Percentiles rank a stretch among this genome's conserved stretches.
Conservation (phyloP, 2,888 invertebrate species). For the Nipponacmea schrenckii region DNA sequence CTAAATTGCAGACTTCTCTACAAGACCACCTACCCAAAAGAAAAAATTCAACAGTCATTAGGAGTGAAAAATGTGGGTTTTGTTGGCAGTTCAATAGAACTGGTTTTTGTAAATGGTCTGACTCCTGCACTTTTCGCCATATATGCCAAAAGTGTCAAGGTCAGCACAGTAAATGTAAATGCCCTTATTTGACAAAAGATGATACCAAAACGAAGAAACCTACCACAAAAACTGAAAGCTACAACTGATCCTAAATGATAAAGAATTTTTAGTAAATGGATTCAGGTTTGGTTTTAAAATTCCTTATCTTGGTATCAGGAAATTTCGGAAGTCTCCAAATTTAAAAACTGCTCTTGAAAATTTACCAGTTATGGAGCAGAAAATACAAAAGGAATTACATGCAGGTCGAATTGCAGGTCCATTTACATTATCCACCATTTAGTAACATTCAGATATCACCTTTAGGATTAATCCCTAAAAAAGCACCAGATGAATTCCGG, state of each 20-base stretch:
- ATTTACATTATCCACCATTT: constrained; percentile 9
- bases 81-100: neutral
- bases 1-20: neutral
- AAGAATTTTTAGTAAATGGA: constrained; percentile 1
- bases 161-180: neutral
- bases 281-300: constrained; percentile 15
- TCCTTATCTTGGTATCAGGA: neutral
- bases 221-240: neutral
- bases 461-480: constrained; percentile 17
- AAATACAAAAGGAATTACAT: neutral
- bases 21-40: neutral
- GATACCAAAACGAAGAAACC: too few relatives aligned
- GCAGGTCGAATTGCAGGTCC: constrained; percentile 16
- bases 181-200: neutral
- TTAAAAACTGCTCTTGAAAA: constrained; percentile 1
- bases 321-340: neutral
- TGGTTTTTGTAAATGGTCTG: neutral
- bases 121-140: neutral
- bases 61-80: neutral
- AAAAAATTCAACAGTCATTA: too few relatives aligned
- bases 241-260: neutral
- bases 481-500: neutral
- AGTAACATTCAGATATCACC: neutral
- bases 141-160: neutral
- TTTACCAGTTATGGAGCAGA: neutral